Evolutionary conservation across 1,140 invertebrate genomes (phyloP), one percentile per base, ranked within the genome.

Genomic region (Batillaria attramentaria): DNA sequence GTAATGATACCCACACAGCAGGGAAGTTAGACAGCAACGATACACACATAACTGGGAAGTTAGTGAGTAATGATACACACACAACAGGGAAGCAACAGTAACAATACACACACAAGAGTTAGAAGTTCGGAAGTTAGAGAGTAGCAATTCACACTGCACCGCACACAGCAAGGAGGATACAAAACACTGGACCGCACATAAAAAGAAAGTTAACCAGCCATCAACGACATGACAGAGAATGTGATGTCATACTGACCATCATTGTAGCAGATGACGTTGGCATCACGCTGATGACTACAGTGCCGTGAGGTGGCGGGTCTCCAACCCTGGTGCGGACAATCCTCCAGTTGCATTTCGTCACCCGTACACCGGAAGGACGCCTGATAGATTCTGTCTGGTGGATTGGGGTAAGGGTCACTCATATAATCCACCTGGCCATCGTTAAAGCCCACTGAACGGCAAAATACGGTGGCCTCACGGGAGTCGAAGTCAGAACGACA

Each of bases 321-420:
- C 83, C 81, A 84, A 20, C 85, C 86, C 42, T 85, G 79, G 66
- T 86, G 86, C 54, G 84, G 79, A 74, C 87, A 88, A 1, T 84
- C 57, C 39, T 87, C 81, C 13, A 88, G 50, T 10, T 46, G 80
- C 2, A 62, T 79, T 74, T 88, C 87, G 6, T 65, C 72, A 8
- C 87, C 87, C 5, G 37, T 41, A 80, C 87, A 88, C 20, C 79
- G 68, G 4, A 70, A 42, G 0, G 16, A 4, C 28, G n/a, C 0
- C 16, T 42, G 2, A 0, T 1, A 28, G 16, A 0, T 66, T 24
- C 6, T 75, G 50, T 39, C 41, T 16, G 73, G 24, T 16, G 33
- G 68, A 42, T 16, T 5, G n/a, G 0, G 2, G 37, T 4, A 33
- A 43, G 3, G 10, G 0, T 1, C 24, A 13, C 13, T 1, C 33